Evolutionary conservation across 2,888 invertebrate genomes (phyloP).

Genomic region (Heliconius hortense): DNA sequence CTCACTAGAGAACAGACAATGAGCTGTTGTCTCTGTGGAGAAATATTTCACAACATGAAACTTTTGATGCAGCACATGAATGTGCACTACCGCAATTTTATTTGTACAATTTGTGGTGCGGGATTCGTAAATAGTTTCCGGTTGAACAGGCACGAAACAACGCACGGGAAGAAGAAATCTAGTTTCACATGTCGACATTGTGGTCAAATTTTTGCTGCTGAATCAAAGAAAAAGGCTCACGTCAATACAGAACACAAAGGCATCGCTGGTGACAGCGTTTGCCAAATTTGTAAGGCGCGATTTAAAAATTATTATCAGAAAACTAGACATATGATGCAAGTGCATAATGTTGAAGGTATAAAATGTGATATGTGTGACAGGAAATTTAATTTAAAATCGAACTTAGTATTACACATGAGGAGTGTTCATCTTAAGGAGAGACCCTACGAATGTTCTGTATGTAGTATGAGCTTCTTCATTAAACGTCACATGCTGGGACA

Average conservation of each 20-base stretch:
- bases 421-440: conserved; percentile 72
- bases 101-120: conserved; percentile 72
- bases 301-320: conserved; percentile 77
- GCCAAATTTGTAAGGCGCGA: conserved; percentile 71
- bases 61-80: conserved; percentile 76
- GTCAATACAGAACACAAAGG: conserved; percentile 73
- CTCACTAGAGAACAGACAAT: conserved; percentile 65
- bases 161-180: conserved; percentile 70
- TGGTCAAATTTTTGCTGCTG: conserved; percentile 65
- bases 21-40: conserved; percentile 67
- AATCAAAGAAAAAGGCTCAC: conserved; percentile 72
- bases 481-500: conserved; percentile 76
- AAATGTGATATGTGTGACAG: conserved; percentile 73
- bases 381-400: conserved; percentile 72
- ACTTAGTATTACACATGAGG: conserved; percentile 68
- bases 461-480: conserved; percentile 74
- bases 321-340: conserved; percentile 72
- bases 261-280: conserved; percentile 73
- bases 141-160: conserved; percentile 67
- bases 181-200: conserved; percentile 69
- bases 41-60: conserved; percentile 72
- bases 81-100: conserved; percentile 70
- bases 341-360: conserved; percentile 70
- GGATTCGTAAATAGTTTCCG: conserved; percentile 73
- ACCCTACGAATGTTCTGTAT: conserved; percentile 71